phyloP scores from a whole-genome alignment of 2,113 vertebrate species.

The Pica pica region DNA sequence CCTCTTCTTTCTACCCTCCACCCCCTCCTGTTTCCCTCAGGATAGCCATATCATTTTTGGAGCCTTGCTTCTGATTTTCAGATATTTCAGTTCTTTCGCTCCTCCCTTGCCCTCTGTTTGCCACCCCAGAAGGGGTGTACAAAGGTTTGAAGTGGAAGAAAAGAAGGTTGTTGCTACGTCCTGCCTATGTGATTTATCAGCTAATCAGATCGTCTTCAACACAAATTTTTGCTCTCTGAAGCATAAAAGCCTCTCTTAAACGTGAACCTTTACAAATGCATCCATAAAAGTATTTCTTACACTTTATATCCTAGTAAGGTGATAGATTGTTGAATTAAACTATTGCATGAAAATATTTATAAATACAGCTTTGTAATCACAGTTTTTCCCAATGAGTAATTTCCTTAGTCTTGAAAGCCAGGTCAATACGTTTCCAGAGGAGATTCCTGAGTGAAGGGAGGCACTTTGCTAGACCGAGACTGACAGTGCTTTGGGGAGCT shows the following conservation, averaged over 20 bases:
- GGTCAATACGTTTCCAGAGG: background rate
- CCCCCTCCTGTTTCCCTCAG: rapidly evolving
- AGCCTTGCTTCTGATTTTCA: background rate
- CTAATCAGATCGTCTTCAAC: background rate
- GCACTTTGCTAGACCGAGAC: rapidly evolving
- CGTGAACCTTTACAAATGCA: background rate
- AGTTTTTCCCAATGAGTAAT: background rate
- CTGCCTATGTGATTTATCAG: background rate
- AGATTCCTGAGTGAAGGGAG: background rate
- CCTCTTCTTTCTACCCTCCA: background rate
- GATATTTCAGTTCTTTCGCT: background rate
- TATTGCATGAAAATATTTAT: background rate
- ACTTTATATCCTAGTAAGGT: background rate
- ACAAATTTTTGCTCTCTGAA: background rate
- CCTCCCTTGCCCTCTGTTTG: background rate
- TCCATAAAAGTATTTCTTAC: background rate
- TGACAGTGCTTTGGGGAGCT: background rate
- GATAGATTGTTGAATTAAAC: background rate
- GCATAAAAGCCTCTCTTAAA: background rate
- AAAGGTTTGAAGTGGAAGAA: background rate
- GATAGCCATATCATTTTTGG: background rate
- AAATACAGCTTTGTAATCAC: background rate
- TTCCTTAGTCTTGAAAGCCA: background rate
- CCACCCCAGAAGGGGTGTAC: background rate
- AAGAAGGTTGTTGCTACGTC: background rate